These are phyloP conservation scores for Pomatostomus ruficeps DNA, from an alignment of 2,113 vertebrate genomes.

Conservation along the genomic window DNA sequence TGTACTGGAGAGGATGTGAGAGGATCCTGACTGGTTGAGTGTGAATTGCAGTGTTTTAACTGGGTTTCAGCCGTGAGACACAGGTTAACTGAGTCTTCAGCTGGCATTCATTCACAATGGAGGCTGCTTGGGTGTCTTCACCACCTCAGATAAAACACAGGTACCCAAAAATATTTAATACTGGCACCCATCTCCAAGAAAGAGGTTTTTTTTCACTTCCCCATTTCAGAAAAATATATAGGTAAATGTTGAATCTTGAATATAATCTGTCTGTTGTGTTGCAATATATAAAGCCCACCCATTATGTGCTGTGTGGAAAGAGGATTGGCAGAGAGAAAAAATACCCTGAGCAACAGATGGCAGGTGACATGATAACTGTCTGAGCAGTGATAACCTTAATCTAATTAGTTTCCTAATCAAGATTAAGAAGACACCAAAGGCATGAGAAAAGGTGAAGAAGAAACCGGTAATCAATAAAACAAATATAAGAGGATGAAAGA, in stretches of 20 bases:
- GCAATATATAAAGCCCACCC: background rate
- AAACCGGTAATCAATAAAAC: background rate
- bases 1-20: background rate
- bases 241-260: background rate
- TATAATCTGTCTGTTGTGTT: background rate
- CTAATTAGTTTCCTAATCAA: background rate
- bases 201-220: background rate
- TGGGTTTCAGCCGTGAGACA: background rate
- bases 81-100: background rate
- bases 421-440: background rate
- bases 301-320: background rate
- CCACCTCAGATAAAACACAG: background rate
- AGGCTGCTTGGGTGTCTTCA: background rate
- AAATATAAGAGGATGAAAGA: background rate
- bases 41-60: background rate
- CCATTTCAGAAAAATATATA: background rate
- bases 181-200: background rate
- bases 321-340: background rate
- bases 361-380: background rate
- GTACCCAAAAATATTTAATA: background rate
- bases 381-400: constrained; percentile 3
- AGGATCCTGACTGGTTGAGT: background rate
- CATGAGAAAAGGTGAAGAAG: background rate
- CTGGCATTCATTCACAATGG: background rate
- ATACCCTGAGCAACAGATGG: background rate